These are phyloP conservation scores for Drosophila nr. perissopoda DNA, from an alignment of 2,888 invertebrate species.

Conservation along the genomic window DNA sequence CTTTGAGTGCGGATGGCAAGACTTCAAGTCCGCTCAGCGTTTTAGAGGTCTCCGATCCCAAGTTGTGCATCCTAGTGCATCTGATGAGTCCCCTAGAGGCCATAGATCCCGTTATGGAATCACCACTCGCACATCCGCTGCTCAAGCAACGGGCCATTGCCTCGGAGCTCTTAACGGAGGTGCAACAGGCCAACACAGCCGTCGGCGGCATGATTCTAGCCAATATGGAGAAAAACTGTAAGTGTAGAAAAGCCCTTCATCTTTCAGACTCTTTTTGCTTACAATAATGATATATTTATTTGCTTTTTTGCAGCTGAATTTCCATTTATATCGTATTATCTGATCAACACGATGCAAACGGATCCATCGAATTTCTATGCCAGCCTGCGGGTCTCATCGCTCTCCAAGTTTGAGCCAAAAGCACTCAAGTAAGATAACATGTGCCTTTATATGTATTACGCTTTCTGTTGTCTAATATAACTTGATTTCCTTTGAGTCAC, in stretches of 20 bases:
- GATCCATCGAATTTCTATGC: constrained; percentile 94
- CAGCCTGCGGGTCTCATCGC: constrained; percentile 92
- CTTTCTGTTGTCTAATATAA: background rate
- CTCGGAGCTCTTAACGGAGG: constrained; percentile 90
- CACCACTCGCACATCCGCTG: constrained; percentile 92
- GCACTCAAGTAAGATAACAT: constrained; percentile 85
- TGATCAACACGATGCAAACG: constrained; percentile 94
- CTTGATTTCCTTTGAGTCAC: background rate
- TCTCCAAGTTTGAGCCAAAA: constrained; percentile 94
- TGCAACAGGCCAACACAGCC: constrained; percentile 89
- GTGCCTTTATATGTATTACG: background rate
- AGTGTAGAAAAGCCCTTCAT: constrained; percentile 44
- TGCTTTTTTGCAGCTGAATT: constrained; percentile 90
- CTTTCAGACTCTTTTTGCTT: background rate
- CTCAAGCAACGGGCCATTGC: constrained; percentile 92
- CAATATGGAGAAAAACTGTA: constrained; percentile 94
- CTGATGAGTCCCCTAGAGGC: constrained; percentile 95
- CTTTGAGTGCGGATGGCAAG: constrained; percentile 87
- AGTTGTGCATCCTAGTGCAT: constrained; percentile 94
- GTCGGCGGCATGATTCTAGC: constrained; percentile 94
- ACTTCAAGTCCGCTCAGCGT: constrained; percentile 88
- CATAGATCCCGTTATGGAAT: constrained; percentile 93
- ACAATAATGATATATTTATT: background rate
- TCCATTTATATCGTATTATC: constrained; percentile 95
- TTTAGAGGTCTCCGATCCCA: constrained; percentile 94